Evolutionary conservation across 2,797 vertebrate species (phyloP).

Genomic region (Propithecus deckenii): DNA sequence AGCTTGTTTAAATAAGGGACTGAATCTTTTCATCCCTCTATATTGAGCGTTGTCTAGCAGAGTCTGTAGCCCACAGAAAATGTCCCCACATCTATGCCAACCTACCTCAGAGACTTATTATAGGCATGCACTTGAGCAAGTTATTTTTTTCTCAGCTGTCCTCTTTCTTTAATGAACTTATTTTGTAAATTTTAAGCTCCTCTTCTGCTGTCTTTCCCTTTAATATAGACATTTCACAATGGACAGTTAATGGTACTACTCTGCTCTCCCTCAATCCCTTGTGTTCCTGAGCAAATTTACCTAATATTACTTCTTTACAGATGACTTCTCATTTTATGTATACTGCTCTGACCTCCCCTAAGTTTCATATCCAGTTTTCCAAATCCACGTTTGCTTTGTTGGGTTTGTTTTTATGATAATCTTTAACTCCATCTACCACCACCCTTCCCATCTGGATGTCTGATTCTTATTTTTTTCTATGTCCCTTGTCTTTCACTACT

Average conservation of each 20-base stretch:
- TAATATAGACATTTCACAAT: background rate
- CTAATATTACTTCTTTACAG: background rate
- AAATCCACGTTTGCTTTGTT: background rate
- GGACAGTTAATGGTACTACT: background rate
- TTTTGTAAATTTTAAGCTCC: background rate
- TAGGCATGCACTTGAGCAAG: too few species aligned
- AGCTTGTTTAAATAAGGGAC: background rate
- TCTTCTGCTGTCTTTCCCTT: background rate
- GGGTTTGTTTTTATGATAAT: rapidly evolving
- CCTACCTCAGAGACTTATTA: background rate
- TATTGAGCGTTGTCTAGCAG: background rate
- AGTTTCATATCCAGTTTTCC: background rate
- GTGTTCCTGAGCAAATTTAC: background rate
- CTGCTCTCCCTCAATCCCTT: background rate
- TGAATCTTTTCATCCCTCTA: background rate
- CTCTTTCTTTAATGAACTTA: background rate
- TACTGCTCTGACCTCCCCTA: background rate
- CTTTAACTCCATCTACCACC: background rate
- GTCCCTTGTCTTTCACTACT: background rate
- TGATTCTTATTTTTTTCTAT: background rate
- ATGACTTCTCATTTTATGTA: background rate
- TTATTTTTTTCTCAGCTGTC: background rate
- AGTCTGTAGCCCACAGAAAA: background rate
- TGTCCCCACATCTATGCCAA: background rate
- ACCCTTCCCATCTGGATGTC: too few species aligned